Base-by-base conservation (phyloP, 2,888 invertebrate species). In the Drosophila neonasuta region DNA sequence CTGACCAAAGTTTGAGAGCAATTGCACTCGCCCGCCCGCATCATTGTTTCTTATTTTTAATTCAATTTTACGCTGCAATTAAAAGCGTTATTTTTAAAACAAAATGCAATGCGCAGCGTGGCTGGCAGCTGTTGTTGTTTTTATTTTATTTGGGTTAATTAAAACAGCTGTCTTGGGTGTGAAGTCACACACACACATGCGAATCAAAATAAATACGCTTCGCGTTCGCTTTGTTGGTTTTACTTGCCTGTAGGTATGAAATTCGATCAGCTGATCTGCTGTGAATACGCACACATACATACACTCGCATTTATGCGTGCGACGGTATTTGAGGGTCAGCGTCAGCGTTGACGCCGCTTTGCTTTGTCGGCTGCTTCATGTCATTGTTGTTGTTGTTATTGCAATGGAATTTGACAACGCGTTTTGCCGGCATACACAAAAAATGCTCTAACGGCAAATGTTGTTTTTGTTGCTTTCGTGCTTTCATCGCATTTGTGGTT, bases 221-320 rank as follows among this genome's bases (percentile, higher is more conserved):
- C 49, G 57, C 49, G 57, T 51, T 29, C 41, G 48, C 57, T 58
- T 57, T 46, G 46, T 55, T 60, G 36, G 11, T 24, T 36, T 20
- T 36, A 5, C 49, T 20, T 42, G 17, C 44, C 17, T 67, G 49
- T 82, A 68, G 84, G 63, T 68, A 73, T 79, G 79, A 86, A 81
- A 81, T 81, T 71, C 77, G 81, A 81, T 81, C 81, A 81, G 81
- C 81, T 81, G 81, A 81, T 81, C 80, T 73, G 54, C 48, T 46
- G 34, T 24, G 10, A 7, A 13, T 39, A 32, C 55, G 15, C 9
- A 1, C 24, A 36, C 36, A 36, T 36, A n/a, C 13, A 39, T 36
- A 29, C 56, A 34, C 48, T 48, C 58, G 46, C 1, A 29, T 48
- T 4, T 39, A 13, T 32, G 4, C 36, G 46, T 69, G 46, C 60